Percentiles rank a stretch among this genome's conserved stretches.
phyloP scores from a whole-genome alignment of 2,797 vertebrate genomes.

The Microcaecilia unicolor region DNA sequence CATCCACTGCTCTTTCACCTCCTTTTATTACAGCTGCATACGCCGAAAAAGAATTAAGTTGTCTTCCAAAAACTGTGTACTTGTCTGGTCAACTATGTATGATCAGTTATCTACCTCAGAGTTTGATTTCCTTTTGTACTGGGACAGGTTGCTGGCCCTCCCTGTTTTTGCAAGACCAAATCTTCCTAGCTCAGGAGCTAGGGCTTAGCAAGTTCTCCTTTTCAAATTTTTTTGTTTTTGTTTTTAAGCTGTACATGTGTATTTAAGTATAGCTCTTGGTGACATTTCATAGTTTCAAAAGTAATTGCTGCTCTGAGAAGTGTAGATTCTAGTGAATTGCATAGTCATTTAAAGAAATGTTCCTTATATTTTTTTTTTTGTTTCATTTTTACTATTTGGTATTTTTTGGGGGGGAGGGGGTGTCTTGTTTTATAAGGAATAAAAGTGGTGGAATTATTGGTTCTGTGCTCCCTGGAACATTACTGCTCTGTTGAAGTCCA shows the following conservation, averaged over 20 bases:
- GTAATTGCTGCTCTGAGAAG: constrained; percentile 78
- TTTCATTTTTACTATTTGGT: constrained; percentile 20
- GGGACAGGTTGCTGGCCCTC: constrained; percentile 93
- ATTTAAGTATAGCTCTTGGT: constrained; percentile 71
- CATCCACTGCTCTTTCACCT: constrained; percentile 64
- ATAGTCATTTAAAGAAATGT: constrained; percentile 67
- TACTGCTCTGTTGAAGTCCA: constrained; percentile 71
- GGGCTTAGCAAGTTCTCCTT: constrained; percentile 73
- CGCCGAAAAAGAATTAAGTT: constrained; percentile 71
- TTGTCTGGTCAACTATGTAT: constrained; percentile 82
- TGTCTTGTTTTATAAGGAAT: constrained; percentile 25
- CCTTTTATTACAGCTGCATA: constrained; percentile 61
- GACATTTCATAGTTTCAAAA: constrained; percentile 81
- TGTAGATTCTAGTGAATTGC: constrained; percentile 73
- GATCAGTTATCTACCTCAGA: constrained; percentile 99
- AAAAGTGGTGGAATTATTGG: constrained; percentile 75
- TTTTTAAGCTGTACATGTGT: constrained; percentile 72
- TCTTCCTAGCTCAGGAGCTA: constrained; percentile 92
- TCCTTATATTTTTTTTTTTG: constrained; percentile 48
- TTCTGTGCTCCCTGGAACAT: constrained; percentile 73
- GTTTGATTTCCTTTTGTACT: constrained; percentile 79
- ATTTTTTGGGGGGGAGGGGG: too few relatives aligned
- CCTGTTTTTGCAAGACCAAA: constrained; percentile 97
- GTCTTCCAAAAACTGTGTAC: constrained; percentile 91
- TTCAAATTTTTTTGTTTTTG: constrained; percentile 44